Evolutionary conservation across 2,113 vertebrate species (phyloP).

Genomic region (Hippopotamus amphibius): DNA sequence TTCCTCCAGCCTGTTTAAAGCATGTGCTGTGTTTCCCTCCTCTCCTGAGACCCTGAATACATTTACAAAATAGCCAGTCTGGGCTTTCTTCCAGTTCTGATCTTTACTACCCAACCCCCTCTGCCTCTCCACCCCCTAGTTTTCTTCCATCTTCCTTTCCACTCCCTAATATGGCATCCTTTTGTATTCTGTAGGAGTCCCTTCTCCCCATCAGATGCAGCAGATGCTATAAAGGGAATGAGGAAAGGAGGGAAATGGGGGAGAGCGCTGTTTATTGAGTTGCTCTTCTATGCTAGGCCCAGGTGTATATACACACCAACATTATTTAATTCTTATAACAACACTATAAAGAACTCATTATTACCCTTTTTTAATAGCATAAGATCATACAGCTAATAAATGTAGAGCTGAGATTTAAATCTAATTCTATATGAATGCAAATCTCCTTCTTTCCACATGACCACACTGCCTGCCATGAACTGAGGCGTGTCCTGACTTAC

Average conservation of each 20-base stretch:
- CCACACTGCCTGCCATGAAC: not conserved
- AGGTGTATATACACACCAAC: not conserved
- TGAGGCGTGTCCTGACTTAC: not conserved
- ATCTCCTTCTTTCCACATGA: not conserved
- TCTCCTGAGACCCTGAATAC: not conserved
- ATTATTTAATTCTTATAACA: not conserved
- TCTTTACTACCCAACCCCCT: not conserved
- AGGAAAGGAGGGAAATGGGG: not conserved
- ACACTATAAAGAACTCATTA: not conserved
- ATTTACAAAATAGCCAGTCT: not conserved
- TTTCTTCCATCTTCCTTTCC: not conserved
- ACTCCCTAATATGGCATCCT: not conserved
- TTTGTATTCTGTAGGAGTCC: not conserved
- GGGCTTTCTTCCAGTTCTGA: not conserved
- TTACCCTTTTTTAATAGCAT: not conserved
- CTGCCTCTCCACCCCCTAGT: too few relatives aligned
- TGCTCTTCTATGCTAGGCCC: not conserved
- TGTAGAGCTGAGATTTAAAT: conserved; percentile 4
- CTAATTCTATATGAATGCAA: not conserved
- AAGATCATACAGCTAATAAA: not conserved
- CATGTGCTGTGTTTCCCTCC: not conserved
- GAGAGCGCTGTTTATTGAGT: not conserved
- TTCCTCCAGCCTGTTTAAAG: not conserved
- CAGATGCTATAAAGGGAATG: not conserved
- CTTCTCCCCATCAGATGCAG: not conserved